phyloP scores from a whole-genome alignment of 2,888 invertebrate species.

The Magallana nippona region DNA sequence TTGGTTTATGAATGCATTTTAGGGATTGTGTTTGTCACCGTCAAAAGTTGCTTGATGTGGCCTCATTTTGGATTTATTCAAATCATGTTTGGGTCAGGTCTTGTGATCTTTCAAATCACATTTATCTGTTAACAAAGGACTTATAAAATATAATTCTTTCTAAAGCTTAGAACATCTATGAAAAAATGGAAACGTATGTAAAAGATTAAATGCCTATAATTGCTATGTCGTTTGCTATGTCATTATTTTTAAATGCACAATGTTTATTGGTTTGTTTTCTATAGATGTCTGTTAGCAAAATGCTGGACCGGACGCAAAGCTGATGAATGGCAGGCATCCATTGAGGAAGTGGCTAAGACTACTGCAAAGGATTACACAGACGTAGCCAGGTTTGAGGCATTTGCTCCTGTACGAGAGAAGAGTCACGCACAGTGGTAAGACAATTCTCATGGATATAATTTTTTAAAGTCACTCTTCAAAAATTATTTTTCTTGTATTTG shows the following conservation, averaged over 20 bases:
- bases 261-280: slow-evolving; percentile 34
- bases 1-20: too few relatives aligned
- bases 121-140: too few relatives aligned
- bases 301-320: slow-evolving; percentile 93
- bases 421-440: slow-evolving; percentile 86
- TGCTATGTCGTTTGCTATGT: neutral
- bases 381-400: slow-evolving; percentile 92
- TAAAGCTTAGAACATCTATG: too few relatives aligned
- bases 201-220: neutral
- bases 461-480: too few relatives aligned
- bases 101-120: too few relatives aligned
- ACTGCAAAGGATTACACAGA: slow-evolving; percentile 89
- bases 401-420: slow-evolving; percentile 89
- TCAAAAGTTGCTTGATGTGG: too few relatives aligned
- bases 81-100: too few relatives aligned
- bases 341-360: slow-evolving; percentile 86
- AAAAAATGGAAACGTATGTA: too few relatives aligned
- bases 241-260: neutral
- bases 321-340: slow-evolving; percentile 91
- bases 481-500: too few relatives aligned
- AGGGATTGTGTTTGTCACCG: too few relatives aligned
- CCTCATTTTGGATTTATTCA: too few relatives aligned
- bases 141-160: too few relatives aligned
- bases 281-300: slow-evolving; percentile 90
- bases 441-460: neutral